A percentile compares a stretch with the other conserved stretches of the same genome.
Evolutionary conservation across 2,113 vertebrate genomes (phyloP).

Genomic region (Dipodomys stephensi): DNA sequence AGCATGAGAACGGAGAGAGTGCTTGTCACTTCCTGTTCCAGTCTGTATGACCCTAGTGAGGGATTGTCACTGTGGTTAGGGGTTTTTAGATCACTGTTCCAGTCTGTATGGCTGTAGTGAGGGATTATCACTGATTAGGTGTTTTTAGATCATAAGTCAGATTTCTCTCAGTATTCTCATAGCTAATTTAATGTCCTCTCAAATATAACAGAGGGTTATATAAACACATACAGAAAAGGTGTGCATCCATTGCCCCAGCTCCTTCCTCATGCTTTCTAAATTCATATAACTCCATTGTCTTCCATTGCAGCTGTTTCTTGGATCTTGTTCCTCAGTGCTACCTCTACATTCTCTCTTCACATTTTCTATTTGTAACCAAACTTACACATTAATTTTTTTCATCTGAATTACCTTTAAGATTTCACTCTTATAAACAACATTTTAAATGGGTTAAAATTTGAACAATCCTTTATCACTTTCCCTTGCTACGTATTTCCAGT

Average conservation of each 20-base stretch:
- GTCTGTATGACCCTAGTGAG: not conserved
- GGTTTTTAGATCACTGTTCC: not conserved
- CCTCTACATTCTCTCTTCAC: not conserved
- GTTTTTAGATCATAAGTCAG: not conserved
- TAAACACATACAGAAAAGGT: not conserved
- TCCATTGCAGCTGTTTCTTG: not conserved
- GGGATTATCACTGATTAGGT: not conserved
- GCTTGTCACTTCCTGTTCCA: not conserved
- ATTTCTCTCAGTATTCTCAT: not conserved
- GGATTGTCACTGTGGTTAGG: not conserved
- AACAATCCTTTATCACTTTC: no score
- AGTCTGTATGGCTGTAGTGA: not conserved
- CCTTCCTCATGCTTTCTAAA: not conserved
- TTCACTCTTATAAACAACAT: no score
- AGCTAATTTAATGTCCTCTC: not conserved
- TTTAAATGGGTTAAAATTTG: no score
- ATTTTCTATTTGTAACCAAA: not conserved
- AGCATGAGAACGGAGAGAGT: not conserved
- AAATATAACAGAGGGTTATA: not conserved
- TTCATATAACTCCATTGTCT: not conserved
- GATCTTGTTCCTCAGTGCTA: not conserved
- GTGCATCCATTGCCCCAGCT: not conserved
- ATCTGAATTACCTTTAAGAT: not conserved
- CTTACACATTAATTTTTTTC: not conserved
- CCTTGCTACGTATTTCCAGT: no score